These are phyloP conservation scores for Lytechinus pictus DNA, from an alignment of 35 echinoderm and acorn worm genomes.

Conservation along the genomic window DNA sequence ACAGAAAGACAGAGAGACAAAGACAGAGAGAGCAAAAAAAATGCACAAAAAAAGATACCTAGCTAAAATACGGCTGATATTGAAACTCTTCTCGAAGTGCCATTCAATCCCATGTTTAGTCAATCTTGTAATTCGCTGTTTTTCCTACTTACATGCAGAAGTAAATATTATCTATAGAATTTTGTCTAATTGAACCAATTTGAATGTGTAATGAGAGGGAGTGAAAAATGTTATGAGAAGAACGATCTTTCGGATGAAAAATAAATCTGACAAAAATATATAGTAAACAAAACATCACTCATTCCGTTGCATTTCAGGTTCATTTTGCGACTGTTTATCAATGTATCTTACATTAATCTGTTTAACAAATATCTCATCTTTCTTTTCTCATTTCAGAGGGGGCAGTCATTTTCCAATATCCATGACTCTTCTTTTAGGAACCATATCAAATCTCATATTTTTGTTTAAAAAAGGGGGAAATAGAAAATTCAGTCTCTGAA, in stretches of 20 bases:
- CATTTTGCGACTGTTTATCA: neutral
- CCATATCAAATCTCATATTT: neutral
- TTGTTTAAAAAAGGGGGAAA: neutral
- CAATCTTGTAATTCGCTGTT: neutral
- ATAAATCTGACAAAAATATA: neutral
- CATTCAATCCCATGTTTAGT: neutral
- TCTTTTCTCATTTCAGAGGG: too few relatives aligned
- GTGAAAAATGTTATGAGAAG: neutral
- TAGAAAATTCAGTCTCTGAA: neutral
- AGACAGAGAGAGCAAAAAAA: neutral
- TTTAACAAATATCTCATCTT: too few relatives aligned
- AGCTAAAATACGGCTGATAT: neutral
- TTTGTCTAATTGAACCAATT: neutral
- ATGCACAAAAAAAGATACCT: slow-evolving; percentile 2
- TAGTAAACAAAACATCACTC: neutral
- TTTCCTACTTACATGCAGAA: neutral
- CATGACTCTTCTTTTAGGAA: neutral
- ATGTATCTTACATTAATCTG: too few relatives aligned
- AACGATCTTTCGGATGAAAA: neutral
- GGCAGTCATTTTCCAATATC: too few relatives aligned
- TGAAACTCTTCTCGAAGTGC: neutral
- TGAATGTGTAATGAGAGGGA: neutral
- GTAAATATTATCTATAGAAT: neutral
- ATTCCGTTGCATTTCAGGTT: neutral
- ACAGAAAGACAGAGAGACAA: neutral